phyloP scores from a whole-genome alignment of 2,888 invertebrate species.

The Drosophila anomalata region DNA sequence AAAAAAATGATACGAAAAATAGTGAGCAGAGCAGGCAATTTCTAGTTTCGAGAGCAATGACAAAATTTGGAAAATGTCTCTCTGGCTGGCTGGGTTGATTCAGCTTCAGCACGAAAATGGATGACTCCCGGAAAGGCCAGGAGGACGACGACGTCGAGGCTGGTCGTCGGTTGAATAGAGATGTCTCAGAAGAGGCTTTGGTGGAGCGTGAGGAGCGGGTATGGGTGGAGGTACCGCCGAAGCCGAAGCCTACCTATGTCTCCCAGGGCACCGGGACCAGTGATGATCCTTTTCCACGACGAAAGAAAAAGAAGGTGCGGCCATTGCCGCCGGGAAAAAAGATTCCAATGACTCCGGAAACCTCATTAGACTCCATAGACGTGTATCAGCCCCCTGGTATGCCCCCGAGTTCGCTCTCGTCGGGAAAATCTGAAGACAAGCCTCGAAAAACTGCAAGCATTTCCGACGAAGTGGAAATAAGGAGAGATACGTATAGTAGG shows the following conservation, averaged over 20 bases:
- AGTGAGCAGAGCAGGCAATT: slow-evolving; percentile 19
- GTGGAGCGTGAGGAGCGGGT: slow-evolving; percentile 18
- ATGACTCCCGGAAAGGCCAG: slow-evolving; percentile 5
- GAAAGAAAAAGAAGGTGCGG: not conserved
- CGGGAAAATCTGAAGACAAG: no score
- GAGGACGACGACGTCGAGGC: not conserved
- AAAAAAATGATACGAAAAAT: not conserved
- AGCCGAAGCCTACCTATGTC: not conserved
- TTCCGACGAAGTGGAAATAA: no score
- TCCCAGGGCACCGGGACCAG: slow-evolving; percentile 5
- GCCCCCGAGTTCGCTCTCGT: no score
- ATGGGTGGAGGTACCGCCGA: slow-evolving; percentile 7
- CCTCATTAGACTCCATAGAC: no score
- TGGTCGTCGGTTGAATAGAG: no score
- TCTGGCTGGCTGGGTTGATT: slow-evolving; percentile 13
- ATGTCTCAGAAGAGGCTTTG: not conserved
- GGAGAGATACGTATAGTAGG: no score
- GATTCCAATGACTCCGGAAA: no score
- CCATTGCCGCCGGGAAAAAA: not conserved
- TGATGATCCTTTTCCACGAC: slow-evolving; percentile 4
- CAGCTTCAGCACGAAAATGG: slow-evolving; percentile 49
- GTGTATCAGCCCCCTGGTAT: no score
- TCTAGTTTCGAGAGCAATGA: slow-evolving; percentile 49
- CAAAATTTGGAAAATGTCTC: slow-evolving; percentile 64
- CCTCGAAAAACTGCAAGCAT: no score